Base-by-base conservation (phyloP, 2,888 invertebrate genomes). In the Drosophila greeni region DNA sequence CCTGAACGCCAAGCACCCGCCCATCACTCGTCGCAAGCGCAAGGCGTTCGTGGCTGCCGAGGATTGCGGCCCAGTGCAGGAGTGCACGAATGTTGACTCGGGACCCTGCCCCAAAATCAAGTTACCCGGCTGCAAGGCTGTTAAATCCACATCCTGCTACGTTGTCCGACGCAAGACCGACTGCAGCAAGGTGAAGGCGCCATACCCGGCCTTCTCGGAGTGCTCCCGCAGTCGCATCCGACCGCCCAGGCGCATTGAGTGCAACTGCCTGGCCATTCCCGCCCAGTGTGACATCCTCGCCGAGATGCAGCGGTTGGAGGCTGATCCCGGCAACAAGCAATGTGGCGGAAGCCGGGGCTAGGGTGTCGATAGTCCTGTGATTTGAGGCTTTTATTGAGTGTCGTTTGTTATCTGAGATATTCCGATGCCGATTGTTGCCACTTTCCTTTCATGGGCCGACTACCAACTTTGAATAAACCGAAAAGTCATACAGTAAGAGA, bases 151-250 rank as follows among this genome's bases (percentile, higher is more conserved):
- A 0, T 18, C 54, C 0, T 84, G 81, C 24, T 8, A 52, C 0
- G 0, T 12, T 0, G 3, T 16, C 0, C 64, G 69, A 0, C 8
- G 1, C 0, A 66, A 59, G 0, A 16, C 26, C 0, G 43, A 47
- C 11, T 81, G 81, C 45, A 14, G 2, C 0, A 81, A 84, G 23
- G 37, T 81, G 1, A 75, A 70, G 9, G 31, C 69, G 0, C 81
- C 81, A 0, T 84, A 84, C 40, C 81, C 81, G 1, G 7, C 85
- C 0, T 81, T 67, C 51, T 81, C 81, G 0, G 81, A 81, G 37
- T 81, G 81, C 9, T 0, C 5, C 0, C 65, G 39, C 0, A 23
- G 57, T 0, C 55, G 34, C 24, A 9, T 56, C 2, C 55, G 64
- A 0, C 62, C 34, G 6, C 36, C 18, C 0, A 60, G 37, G 0